Base-by-base conservation (phyloP, 2,113 vertebrate species). In the Tychaedon coryphoeus region DNA sequence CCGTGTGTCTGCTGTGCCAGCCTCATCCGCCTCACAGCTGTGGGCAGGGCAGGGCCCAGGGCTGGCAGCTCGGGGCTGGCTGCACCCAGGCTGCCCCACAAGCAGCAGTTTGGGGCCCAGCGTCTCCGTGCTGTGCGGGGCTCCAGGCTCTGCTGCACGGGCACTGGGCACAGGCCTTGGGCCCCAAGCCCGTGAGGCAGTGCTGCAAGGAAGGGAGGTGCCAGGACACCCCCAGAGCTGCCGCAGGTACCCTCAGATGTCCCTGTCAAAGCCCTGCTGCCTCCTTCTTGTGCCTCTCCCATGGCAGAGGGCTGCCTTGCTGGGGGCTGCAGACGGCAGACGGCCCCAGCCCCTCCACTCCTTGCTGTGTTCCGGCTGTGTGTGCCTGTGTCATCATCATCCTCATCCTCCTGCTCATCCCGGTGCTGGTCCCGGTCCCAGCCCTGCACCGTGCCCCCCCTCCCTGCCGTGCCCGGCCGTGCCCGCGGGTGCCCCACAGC, bases 1-100 rank as follows among this genome's bases (percentile, higher is more conserved):
- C 43, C 0, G 0, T 14, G 22, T 36, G 14, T 13, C 17, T 31
- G 26, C 50, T 31, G 10, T 56, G 2, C 45, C 74, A 26, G 23
- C 57, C 34, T 38, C 18, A 5, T 8, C 23, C 18, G 23, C 19
- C n/a, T 48, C 42, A 2, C 16, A 20, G 31, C 57, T 67, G 23
- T n/a, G 56, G 36, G 56, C 83, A 56, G 40, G 47, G 50, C 54
- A 23, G 34, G 33, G 34, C 15, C 16, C 48, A 2, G 53, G 6
- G 53, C 66, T 62, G 42, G 38, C 1, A 0, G 33, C 23, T 53
- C 29, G 0, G 7, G 4, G 1, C 43, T 58, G 65, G 23, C 45
- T 61, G 79, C 15, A 10, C 13, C 61, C 10, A 47, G 42, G 50
- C 58, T 45, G 1, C 8, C 0, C 34, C 51, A 28, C 57, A 16